Evolutionary conservation across 2,888 invertebrate species (phyloP).

Genomic region (Lasioglossum lativentre): DNA sequence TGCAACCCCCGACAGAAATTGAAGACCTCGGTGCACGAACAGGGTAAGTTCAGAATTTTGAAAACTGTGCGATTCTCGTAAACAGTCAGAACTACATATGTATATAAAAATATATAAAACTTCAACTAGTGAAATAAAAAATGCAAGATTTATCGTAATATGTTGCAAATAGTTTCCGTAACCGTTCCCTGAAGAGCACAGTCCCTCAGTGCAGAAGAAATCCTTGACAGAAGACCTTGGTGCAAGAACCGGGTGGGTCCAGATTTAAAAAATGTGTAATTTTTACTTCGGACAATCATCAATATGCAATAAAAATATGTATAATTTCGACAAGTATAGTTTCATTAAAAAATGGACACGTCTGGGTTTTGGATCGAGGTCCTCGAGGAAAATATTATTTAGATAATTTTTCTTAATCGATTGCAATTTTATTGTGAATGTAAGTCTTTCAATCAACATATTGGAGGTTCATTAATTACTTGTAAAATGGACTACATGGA

Average conservation of each 20-base stretch:
- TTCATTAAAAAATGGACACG: too few species aligned
- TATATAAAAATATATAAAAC: neutral
- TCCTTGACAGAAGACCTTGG: neutral
- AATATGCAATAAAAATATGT: neutral
- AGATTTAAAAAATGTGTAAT: neutral
- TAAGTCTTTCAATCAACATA: neutral
- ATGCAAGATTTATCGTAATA: neutral
- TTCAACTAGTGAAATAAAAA: too few species aligned
- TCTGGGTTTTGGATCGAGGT: too few species aligned
- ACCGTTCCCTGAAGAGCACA: neutral
- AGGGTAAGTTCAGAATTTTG: neutral
- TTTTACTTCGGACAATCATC: too few species aligned
- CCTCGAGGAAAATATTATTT: neutral
- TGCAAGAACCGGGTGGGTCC: neutral
- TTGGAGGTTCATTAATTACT: neutral
- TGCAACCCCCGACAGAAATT: neutral
- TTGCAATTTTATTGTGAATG: neutral
- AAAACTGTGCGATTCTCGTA: too few species aligned
- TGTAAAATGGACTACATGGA: neutral
- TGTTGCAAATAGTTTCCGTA: neutral
- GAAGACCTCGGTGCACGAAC: neutral
- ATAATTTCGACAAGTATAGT: neutral
- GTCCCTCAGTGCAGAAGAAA: neutral
- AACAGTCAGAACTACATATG: too few species aligned
- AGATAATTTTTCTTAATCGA: neutral